Conservation (phyloP, 53 echinoderm and acorn worm genomes). For the Echinarachnius parma region DNA sequence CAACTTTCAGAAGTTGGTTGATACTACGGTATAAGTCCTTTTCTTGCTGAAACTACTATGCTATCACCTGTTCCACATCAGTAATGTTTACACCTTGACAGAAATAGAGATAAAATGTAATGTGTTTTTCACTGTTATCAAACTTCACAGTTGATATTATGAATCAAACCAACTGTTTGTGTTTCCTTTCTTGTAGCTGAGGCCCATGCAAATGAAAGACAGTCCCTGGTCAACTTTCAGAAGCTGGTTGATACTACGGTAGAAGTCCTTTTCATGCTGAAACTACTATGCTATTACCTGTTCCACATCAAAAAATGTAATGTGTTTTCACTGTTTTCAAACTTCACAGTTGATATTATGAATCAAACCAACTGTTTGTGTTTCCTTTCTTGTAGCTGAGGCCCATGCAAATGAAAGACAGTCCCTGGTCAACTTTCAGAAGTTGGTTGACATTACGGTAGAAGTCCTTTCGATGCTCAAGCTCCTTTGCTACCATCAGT, state of each 20-base stretch:
- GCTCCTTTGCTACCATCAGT: slow-evolving; percentile 91
- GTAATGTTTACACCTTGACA: too few species aligned
- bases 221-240: slow-evolving; percentile 64
- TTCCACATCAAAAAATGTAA: too few species aligned
- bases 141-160: too few species aligned
- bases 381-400: slow-evolving; percentile 45
- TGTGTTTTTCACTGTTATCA: too few species aligned
- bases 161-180: neutral
- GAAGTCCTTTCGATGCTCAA: slow-evolving; percentile 80
- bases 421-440: slow-evolving; percentile 64
- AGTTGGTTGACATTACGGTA: slow-evolving; percentile 60
- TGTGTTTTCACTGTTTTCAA: too few species aligned
- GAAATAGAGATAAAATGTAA: too few species aligned
- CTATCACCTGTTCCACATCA: slow-evolving; percentile 95
- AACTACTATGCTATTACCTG: slow-evolving; percentile 82
- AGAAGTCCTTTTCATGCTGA: slow-evolving; percentile 75
- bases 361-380: neutral
- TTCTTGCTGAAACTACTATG: slow-evolving; percentile 79
- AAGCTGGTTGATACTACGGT: slow-evolving; percentile 63
- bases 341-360: too few species aligned
- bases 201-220: slow-evolving; percentile 59
- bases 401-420: slow-evolving; percentile 61
- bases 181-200: slow-evolving; percentile 47
- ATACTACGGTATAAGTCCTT: slow-evolving; percentile 67
- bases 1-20: slow-evolving; percentile 63